These are phyloP conservation scores for Cepaea nemoralis DNA, from an alignment of 1,140 invertebrate species.

Conservation along the genomic window DNA sequence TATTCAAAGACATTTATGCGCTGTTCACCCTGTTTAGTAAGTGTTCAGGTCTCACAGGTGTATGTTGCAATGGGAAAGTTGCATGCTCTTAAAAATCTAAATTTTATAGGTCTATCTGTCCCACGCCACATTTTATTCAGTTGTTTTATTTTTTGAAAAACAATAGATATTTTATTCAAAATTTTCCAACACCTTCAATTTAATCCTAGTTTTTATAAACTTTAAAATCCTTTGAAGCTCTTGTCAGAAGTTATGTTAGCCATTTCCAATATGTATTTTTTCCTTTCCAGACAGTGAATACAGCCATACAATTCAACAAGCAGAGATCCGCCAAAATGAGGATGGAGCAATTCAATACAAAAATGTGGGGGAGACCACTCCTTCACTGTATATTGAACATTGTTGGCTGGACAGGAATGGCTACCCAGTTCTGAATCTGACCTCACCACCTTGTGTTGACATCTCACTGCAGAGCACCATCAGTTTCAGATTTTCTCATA, in stretches of 20 bases:
- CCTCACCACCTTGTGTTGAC: conserved; percentile 86
- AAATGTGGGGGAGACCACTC: conserved; percentile 95
- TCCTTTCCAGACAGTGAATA: conserved; percentile 85
- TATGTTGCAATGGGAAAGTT: too few relatives aligned
- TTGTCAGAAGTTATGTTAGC: not conserved
- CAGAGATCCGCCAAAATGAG: conserved; percentile 85
- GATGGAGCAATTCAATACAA: conserved; percentile 84
- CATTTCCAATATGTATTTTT: conserved; percentile 1
- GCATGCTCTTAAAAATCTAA: too few relatives aligned
- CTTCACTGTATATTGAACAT: conserved; percentile 87
- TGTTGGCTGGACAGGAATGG: conserved; percentile 92
- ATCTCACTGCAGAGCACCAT: conserved; percentile 96
- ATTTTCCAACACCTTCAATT: too few relatives aligned
- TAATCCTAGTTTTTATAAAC: not conserved
- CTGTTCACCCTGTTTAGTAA: too few relatives aligned
- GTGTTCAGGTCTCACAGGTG: too few relatives aligned
- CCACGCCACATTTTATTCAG: too few relatives aligned
- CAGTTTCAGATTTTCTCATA: conserved; percentile 75
- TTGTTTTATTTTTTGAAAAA: too few relatives aligned
- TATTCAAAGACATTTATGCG: too few relatives aligned
- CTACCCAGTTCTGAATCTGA: conserved; percentile 94
- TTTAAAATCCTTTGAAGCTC: not conserved
- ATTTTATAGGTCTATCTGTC: too few relatives aligned
- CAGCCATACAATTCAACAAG: conserved; percentile 90
- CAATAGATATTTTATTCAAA: too few relatives aligned